Base-by-base conservation (phyloP, 2,797 vertebrate genomes). In the Sebastes taczanowskii region DNA sequence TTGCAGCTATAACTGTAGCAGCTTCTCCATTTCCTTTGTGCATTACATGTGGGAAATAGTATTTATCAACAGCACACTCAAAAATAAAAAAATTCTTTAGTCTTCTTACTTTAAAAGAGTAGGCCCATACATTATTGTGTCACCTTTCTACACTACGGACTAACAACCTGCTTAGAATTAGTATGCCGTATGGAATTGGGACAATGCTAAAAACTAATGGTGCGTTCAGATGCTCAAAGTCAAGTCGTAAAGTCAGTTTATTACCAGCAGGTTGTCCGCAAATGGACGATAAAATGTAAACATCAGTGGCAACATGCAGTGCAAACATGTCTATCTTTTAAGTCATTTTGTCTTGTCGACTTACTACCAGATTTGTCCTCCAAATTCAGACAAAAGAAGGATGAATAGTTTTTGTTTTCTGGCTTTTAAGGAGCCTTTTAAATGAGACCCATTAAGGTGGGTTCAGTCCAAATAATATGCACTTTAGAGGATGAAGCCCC, bases 191-290 rank as follows among this genome's bases (percentile, higher is more conserved):
- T 46, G n/a, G 16, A 70, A 62, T 1, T 4, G 55, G 29, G 66
- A 60, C 20, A 2, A 32, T 32, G 30, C 42, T 75, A 25, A 79
- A 83, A 63, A 10, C 38, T 56, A 78, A 82, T 60, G 61, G 27
- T 81, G 80, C 74, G 0, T 77, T 83, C 60, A 74, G 30, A 59
- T 52, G 29, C 60, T 61, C 64, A 53, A 32, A 62, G 73, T 80
- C 34, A 58, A 13, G 29, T 80, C 16, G 22, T 80, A 62, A 77
- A 80, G 53, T 46, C 63, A 11, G 11, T 80, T 77, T 30, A 77
- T 79, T 7, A 13, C 55, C 42, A 14, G 27, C 9, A 76, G 52
- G 32, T 70, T 62, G 22, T 4, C 38, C 60, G 23, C 58, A 16
- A 53, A 64, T 5, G 53, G 68, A 25, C 25, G 2, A 67, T 74